Evolutionary conservation across 2,888 invertebrate genomes (phyloP).

Genomic region (Caenorhabditis angaria): DNA sequence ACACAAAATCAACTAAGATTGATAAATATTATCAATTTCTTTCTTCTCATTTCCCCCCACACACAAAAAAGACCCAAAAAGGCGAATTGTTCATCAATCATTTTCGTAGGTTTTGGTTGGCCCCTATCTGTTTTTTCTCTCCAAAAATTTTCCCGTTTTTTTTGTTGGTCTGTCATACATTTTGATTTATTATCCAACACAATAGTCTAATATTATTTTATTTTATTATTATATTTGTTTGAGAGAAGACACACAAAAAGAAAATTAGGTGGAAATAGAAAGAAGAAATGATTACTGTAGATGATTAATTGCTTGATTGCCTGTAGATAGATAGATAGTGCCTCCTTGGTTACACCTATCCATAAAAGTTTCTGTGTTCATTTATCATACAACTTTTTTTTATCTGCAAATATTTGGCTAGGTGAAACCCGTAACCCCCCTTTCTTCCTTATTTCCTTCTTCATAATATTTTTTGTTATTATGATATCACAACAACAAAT

Average conservation of each 20-base stretch:
- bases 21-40: no score
- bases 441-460: no score
- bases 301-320: neutral
- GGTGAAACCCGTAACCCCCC: no score
- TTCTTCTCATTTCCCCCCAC: neutral
- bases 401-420: neutral
- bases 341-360: neutral
- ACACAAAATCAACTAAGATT: no score
- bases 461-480: neutral
- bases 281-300: neutral
- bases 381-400: neutral
- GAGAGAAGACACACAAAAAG: neutral
- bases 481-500: neutral
- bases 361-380: neutral
- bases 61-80: neutral
- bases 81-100: slow-evolving; percentile 8
- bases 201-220: slow-evolving; percentile 4
- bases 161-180: slow-evolving; percentile 7
- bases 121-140: slow-evolving; percentile 6
- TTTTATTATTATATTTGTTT: neutral
- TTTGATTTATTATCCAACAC: slow-evolving; percentile 3
- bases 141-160: slow-evolving; percentile 6
- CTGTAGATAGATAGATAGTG: neutral
- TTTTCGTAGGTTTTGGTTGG: slow-evolving; percentile 14
- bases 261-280: neutral